Percentiles rank a stretch among this genome's conserved stretches.
Evolutionary conservation across 2,113 vertebrate genomes (phyloP).

Genomic region (Oncorhynchus gorbuscha): DNA sequence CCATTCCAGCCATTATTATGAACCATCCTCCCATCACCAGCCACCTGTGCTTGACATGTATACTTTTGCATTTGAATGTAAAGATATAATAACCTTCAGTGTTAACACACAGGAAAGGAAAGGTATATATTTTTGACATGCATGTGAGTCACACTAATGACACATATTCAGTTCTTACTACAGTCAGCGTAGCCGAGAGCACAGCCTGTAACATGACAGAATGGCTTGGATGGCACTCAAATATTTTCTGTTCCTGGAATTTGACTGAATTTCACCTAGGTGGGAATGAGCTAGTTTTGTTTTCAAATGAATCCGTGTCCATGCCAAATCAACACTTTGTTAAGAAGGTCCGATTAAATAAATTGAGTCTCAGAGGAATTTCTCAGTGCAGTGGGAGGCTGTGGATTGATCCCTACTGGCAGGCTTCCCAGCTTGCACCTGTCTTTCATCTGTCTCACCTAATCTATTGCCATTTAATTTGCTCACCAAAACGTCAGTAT

Average conservation of each 20-base stretch:
- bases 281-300: conserved; percentile 20
- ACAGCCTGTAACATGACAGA: neutral
- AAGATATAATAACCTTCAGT: neutral
- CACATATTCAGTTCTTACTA: neutral
- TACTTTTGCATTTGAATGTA: neutral
- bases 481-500: neutral
- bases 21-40: neutral
- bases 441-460: neutral
- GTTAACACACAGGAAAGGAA: neutral
- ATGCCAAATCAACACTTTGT: conserved; percentile 6
- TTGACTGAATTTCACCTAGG: conserved; percentile 12
- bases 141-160: neutral
- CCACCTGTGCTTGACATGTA: neutral
- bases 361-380: conserved; percentile 10
- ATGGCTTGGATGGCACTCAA: neutral
- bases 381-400: conserved; percentile 1
- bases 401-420: neutral
- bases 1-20: no score
- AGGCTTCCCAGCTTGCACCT: neutral
- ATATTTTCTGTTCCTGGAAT: conserved; percentile 12
- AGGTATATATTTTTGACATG: neutral
- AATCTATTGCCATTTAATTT: neutral
- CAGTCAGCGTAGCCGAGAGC: neutral
- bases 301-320: conserved; percentile 5
- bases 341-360: conserved; percentile 30